Conservation (phyloP, 2,797 vertebrate genomes). For the Denticeps clupeoides region DNA sequence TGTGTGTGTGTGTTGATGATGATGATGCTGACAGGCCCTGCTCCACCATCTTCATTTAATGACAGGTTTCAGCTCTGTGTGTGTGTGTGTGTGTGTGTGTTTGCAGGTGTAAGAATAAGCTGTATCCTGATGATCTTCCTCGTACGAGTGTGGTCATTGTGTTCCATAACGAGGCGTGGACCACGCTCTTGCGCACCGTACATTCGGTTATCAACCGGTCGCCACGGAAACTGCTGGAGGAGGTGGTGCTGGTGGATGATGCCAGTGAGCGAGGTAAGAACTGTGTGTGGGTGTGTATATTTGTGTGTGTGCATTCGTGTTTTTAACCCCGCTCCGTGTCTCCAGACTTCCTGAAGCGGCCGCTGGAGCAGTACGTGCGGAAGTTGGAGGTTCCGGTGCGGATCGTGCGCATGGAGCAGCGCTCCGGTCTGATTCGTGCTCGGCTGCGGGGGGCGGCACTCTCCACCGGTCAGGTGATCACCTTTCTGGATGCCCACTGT, state of each 20-base stretch:
- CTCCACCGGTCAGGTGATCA: constrained; percentile 96
- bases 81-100: neutral
- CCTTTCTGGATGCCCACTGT: constrained; percentile 96
- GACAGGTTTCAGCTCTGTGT: constrained; percentile 1
- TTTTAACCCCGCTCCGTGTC: neutral
- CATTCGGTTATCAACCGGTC: constrained; percentile 92
- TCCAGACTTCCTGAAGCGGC: constrained; percentile 89
- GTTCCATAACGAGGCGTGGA: constrained; percentile 98
- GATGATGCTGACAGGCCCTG: constrained; percentile 8
- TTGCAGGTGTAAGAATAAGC: constrained; percentile 89
- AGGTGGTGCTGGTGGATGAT: constrained; percentile 92
- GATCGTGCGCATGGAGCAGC: constrained; percentile 94
- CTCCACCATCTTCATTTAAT: constrained; percentile 3
- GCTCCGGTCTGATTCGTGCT: constrained; percentile 90
- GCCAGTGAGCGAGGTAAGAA: constrained; percentile 89
- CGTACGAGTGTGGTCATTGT: constrained; percentile 95
- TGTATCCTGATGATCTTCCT: constrained; percentile 86
- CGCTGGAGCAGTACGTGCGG: constrained; percentile 84
- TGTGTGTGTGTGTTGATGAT: constrained; percentile 12
- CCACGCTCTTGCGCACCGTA: constrained; percentile 87
- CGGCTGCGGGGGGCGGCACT: constrained; percentile 90
- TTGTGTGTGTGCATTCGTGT: neutral
- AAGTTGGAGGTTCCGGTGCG: constrained; percentile 83
- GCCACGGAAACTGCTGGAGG: constrained; percentile 82
- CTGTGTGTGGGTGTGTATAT: neutral